A percentile compares a stretch with the other conserved stretches of the same genome.
These are phyloP conservation scores for Calypte anna DNA, from an alignment of 2,113 vertebrate species.

Conservation along the genomic window DNA sequence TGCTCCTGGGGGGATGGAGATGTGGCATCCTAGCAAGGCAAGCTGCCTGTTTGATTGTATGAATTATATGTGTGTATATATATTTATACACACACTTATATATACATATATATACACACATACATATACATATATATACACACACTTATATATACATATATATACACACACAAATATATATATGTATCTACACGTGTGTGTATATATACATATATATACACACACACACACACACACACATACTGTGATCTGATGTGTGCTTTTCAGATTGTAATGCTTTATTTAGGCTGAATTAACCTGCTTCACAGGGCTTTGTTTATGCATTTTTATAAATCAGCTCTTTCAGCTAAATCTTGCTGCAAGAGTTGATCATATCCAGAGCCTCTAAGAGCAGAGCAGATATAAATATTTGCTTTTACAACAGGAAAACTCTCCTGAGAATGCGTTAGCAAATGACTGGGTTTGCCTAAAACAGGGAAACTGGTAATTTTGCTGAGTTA, in stretches of 20 bases:
- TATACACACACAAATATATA: background rate
- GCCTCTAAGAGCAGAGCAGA: slow-evolving; percentile 22
- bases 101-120: background rate
- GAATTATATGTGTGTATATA: background rate
- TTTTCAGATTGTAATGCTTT: slow-evolving; percentile 46
- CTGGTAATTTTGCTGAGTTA: background rate
- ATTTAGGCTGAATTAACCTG: slow-evolving; percentile 53
- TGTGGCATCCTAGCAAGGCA: background rate
- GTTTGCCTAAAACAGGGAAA: background rate
- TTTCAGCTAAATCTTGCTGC: slow-evolving; percentile 40
- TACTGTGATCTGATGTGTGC: background rate
- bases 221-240: background rate
- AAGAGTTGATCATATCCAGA: slow-evolving; percentile 60
- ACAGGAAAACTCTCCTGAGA: slow-evolving; percentile 20
- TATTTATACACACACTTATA: too few species aligned
- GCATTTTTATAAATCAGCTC: slow-evolving; percentile 62
- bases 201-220: too few species aligned
- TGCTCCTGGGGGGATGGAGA: background rate
- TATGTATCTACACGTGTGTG: too few species aligned
- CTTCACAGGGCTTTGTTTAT: slow-evolving; percentile 61
- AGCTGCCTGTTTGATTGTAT: background rate
- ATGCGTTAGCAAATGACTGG: slow-evolving; percentile 8
- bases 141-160: background rate
- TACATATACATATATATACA: too few species aligned
- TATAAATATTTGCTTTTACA: slow-evolving; percentile 68